These are phyloP conservation scores for Collichthys lucidus DNA, from an alignment of 2,113 vertebrate genomes.

Conservation along the genomic window DNA sequence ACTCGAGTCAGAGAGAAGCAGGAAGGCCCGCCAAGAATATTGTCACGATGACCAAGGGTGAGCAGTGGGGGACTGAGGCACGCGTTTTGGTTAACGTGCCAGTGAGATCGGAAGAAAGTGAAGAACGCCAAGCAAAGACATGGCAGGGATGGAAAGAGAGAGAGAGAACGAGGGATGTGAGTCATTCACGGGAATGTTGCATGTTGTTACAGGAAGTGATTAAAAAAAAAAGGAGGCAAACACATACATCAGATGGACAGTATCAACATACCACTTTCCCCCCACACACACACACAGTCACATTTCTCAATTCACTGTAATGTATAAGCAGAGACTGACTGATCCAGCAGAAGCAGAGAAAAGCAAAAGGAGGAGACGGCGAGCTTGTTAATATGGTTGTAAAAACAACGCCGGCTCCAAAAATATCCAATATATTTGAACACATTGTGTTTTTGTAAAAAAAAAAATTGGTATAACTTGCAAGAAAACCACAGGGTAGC, in stretches of 20 bases:
- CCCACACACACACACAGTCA: not conserved
- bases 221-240: not conserved
- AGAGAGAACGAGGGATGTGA: slow-evolving; percentile 55
- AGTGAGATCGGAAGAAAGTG: slow-evolving; percentile 65
- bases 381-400: not conserved
- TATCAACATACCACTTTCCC: slow-evolving; percentile 26
- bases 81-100: slow-evolving; percentile 35
- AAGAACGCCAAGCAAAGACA: slow-evolving; percentile 17
- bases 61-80: not conserved
- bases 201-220: slow-evolving; percentile 59
- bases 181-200: slow-evolving; percentile 63
- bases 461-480: not conserved
- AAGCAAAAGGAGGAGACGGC: not conserved
- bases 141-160: slow-evolving; percentile 13
- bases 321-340: not conserved
- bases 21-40: not conserved
- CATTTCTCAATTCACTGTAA: not conserved
- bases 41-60: not conserved
- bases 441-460: not conserved
- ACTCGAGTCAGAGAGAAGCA: not conserved
- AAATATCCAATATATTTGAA: too few relatives aligned
- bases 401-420: not conserved
- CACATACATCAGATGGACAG: not conserved
- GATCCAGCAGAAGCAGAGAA: not conserved
- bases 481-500: not conserved